Base-by-base conservation (phyloP, 2,888 invertebrate genomes). In the Vannuccia rotundouncinata region DNA sequence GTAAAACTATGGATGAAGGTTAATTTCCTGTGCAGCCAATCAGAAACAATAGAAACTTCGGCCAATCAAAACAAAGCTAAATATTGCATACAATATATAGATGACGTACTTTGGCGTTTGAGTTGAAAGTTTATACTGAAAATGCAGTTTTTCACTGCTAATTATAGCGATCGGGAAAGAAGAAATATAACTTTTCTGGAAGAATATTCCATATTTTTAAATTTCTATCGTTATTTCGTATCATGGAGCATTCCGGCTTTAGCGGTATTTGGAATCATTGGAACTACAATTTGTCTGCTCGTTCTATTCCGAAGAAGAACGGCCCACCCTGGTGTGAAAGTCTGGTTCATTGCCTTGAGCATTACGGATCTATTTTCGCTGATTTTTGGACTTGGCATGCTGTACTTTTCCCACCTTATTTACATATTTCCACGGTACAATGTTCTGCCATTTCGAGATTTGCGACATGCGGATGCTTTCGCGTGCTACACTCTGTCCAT, bases 401-500 rank as follows among this genome's bases (percentile, higher is more conserved):
- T 76, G 17, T 76, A 76, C 30, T 29, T 76, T 29, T 29, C 29
- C 17, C 27, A 29, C n/a, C 27, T 76, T 5, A n/a, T 27, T 29
- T 76, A 29, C 28, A 76, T 76, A 10, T 76, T 76, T 76, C 76
- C 76, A 10, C 45, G 45, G 5, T 45, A 5, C 45, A 45, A 45
- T 45, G 10, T 45, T 17, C 5, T 45, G 5, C 10, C 45, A 5
- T 45, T 45, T 45, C 45, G 45, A 1, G 75, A 75, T 2, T 74
- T 77, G n/a, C 27, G 31, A 5, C 31, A 78, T 27, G 75, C 75
- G 59, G 59, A 79, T 80, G 79, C 28, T 1, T 30, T 80, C 0
- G 78, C 29, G 27, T 79, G 79, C 31, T 79, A 80, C 31, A 29
- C 29, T 28, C 28, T 80, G 25, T 79, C 28, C 30, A 79, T 28